Base-by-base conservation (phyloP, 2,888 invertebrate species). In the Nycteola revayana region DNA sequence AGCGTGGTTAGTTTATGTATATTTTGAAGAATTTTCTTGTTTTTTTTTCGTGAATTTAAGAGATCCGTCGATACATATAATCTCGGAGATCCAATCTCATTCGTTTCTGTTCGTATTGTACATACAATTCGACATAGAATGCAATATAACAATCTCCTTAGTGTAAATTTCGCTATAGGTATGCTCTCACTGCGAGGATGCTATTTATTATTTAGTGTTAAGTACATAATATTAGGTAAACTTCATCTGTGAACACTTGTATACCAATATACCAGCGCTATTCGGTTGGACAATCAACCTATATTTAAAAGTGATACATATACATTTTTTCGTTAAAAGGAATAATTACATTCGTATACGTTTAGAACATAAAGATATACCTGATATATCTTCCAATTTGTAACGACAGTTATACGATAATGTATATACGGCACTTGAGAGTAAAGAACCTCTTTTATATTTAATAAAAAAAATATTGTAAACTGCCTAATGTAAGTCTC, bases 301-400 rank as follows among this genome's bases (percentile, higher is more conserved):
- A 74, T 82, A 76, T 80, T 78, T 75, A 75, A 70, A 69, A 79
- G 75, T 75, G 74, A 80, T 81, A 82, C 60, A 63, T 86, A 78
- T 82, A 82, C 78, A 77, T 76, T 62, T 75, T 78, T 80, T 81
- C 72, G 53, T 82, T 83, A 69, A 84, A 85, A 84, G 85, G 77
- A 76, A 76, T 78, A 66, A 80, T 83, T 90, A 92, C 92, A 92
- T 90, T 91, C 91, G 93, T 93, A 93, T 93, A 93, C 93, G 93
- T 93, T 92, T 92, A 84, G 81, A 66, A 63, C 74, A 66, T 77
- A 75, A 75, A 71, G 62, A 69, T 79, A 70, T 82, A 75, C 67
- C 63, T 66, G 69, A 72, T 66, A 65, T 76, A 76, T 86, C 88
- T 87, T 86, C 83, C 85, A 85, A 69, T 71, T 63, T 80, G 74